Evolutionary conservation across 2,113 vertebrate species (phyloP).

Genomic region (Rallus limicola): DNA sequence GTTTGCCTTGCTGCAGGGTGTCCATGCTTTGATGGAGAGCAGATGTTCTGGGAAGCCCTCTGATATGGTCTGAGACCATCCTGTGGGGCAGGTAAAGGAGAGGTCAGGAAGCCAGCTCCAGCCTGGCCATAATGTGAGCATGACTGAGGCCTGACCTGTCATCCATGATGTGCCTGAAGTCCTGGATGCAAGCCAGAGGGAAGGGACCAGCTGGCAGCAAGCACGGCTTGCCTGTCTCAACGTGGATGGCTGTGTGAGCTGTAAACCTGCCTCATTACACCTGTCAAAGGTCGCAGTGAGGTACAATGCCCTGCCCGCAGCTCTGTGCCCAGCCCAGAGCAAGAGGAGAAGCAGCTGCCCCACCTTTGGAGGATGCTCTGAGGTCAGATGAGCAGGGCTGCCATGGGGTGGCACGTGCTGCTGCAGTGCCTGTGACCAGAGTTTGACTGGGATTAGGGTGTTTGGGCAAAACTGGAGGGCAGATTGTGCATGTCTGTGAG

Average conservation of each 20-base stretch:
- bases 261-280: neutral
- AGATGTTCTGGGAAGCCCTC: neutral
- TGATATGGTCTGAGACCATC: neutral
- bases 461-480: neutral
- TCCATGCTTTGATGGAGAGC: neutral
- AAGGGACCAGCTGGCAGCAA: neutral
- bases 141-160: neutral
- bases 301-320: neutral
- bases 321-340: rapidly evolving
- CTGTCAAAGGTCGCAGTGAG: neutral
- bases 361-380: neutral
- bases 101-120: neutral
- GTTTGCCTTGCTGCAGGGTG: neutral
- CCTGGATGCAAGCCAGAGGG: neutral
- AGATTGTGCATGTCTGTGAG: neutral
- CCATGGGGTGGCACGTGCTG: rapidly evolving
- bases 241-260: neutral
- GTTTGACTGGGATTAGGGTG: neutral
- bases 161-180: neutral
- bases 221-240: neutral
- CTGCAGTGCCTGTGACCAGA: neutral
- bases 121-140: neutral
- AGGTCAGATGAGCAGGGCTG: neutral
- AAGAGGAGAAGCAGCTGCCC: neutral
- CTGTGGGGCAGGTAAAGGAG: neutral